phyloP scores from a whole-genome alignment of 2,113 vertebrate species.

The Pteropus alecto region DNA sequence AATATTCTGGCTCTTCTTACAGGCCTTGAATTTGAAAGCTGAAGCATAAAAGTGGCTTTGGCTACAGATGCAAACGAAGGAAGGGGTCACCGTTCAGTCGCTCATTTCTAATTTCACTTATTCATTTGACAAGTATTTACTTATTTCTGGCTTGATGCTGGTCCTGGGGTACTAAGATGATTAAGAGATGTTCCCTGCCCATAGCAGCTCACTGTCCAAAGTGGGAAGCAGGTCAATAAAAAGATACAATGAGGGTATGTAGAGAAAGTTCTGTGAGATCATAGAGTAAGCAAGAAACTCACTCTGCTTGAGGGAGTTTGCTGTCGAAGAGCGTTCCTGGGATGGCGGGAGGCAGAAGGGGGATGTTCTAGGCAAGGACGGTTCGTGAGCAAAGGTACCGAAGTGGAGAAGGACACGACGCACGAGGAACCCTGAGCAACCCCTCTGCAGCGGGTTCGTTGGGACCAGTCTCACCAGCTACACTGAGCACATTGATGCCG shows the following conservation, averaged over 20 bases:
- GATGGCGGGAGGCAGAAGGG: neutral
- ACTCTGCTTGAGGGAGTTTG: neutral
- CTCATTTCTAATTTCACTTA: neutral
- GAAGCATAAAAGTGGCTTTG: neutral
- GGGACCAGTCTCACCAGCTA: neutral
- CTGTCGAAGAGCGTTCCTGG: neutral
- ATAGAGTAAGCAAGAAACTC: neutral
- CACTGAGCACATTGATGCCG: neutral
- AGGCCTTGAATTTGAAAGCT: neutral
- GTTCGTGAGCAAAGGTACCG: neutral
- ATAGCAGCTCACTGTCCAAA: neutral
- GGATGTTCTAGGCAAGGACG: fast-evolving
- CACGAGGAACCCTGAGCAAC: too few relatives aligned
- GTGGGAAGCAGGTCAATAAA: neutral
- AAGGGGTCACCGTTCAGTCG: neutral
- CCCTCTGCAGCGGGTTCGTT: fast-evolving
- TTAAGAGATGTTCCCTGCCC: neutral
- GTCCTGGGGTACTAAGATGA: neutral
- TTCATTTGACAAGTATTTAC: too few relatives aligned
- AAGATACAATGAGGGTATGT: neutral
- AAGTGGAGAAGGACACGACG: neutral
- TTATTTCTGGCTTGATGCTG: neutral
- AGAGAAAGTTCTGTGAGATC: neutral
- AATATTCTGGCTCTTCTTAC: neutral
- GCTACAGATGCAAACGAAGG: neutral